A percentile compares a stretch with the other conserved stretches of the same genome.
phyloP scores from a whole-genome alignment of 1,140 invertebrate species.

The Cryptotermes secundus region DNA sequence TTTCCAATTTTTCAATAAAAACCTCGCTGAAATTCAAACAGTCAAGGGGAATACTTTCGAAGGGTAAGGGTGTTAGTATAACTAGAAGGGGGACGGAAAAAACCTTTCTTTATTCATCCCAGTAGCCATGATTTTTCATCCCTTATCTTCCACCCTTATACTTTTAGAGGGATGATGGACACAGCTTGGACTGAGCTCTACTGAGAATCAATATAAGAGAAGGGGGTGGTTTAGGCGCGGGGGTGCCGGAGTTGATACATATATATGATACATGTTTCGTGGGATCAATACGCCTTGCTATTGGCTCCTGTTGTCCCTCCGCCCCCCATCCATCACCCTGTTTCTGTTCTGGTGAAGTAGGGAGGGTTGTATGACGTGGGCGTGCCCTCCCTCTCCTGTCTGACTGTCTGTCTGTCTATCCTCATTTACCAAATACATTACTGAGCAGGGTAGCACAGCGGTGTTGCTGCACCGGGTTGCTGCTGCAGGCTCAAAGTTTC shows the following conservation, averaged over 20 bases:
- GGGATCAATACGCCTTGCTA: slow-evolving; percentile 4
- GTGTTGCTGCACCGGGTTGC: not conserved
- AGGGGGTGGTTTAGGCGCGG: not conserved
- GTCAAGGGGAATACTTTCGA: not conserved
- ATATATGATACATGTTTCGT: slow-evolving; percentile 20
- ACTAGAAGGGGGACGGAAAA: not conserved
- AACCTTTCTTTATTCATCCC: slow-evolving; percentile 6
- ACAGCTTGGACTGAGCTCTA: not conserved
- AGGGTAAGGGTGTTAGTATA: slow-evolving; percentile 11
- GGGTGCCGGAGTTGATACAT: slow-evolving; percentile 1
- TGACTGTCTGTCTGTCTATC: not conserved
- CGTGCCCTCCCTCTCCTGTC: not conserved
- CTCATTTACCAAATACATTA: slow-evolving; percentile 14
- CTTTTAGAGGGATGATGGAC: slow-evolving; percentile 17
- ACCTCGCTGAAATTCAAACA: not conserved
- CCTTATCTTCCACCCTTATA: not conserved
- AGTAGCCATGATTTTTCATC: slow-evolving; percentile 9
- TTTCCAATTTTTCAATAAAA: not conserved
- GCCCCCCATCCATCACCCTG: not conserved
- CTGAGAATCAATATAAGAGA: slow-evolving; percentile 9
- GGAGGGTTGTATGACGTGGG: not conserved
- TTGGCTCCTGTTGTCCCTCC: not conserved
- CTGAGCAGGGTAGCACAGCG: not conserved
- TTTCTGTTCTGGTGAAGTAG: slow-evolving; percentile 1
- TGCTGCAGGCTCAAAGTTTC: not conserved